A percentile compares a stretch with the other conserved stretches of the same genome.
phyloP scores from a whole-genome alignment of 2,797 vertebrate genomes.

The Stomatorhinus walkeri region DNA sequence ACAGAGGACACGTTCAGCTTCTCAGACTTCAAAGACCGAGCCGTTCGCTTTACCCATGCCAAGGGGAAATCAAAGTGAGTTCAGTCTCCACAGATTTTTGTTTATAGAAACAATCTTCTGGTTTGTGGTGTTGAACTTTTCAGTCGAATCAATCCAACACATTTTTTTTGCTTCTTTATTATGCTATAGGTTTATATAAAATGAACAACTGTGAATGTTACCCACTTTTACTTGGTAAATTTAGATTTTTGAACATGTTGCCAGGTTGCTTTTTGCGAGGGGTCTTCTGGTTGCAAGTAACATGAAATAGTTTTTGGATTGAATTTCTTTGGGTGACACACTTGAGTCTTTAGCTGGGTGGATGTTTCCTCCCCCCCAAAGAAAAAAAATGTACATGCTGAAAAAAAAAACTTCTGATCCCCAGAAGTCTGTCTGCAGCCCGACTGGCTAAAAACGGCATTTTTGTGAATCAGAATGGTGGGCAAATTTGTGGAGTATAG shows the following conservation, averaged over 20 bases:
- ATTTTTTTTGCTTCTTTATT: neutral
- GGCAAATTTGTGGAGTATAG: neutral
- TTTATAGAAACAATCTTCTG: neutral
- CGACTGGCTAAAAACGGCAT: neutral
- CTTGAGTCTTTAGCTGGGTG: neutral
- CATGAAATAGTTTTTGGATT: neutral
- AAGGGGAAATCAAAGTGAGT: slow-evolving; percentile 72
- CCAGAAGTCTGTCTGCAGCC: neutral
- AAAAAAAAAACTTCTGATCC: neutral
- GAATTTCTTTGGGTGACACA: neutral
- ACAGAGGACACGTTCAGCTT: slow-evolving; percentile 64
- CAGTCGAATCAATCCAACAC: neutral
- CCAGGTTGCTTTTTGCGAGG: neutral
- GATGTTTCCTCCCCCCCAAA: neutral
- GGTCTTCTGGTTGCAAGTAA: neutral
- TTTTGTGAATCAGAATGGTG: neutral
- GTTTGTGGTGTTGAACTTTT: neutral
- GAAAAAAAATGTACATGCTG: neutral
- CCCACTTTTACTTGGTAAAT: neutral
- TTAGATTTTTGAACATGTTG: neutral
- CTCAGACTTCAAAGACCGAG: slow-evolving; percentile 58
- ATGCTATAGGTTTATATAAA: neutral
- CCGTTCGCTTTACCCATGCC: slow-evolving; percentile 68
- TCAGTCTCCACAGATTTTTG: neutral
- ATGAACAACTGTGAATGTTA: neutral